These are phyloP conservation scores for Oryzias sinensis DNA, from an alignment of 2,797 vertebrate genomes.

Conservation along the genomic window DNA sequence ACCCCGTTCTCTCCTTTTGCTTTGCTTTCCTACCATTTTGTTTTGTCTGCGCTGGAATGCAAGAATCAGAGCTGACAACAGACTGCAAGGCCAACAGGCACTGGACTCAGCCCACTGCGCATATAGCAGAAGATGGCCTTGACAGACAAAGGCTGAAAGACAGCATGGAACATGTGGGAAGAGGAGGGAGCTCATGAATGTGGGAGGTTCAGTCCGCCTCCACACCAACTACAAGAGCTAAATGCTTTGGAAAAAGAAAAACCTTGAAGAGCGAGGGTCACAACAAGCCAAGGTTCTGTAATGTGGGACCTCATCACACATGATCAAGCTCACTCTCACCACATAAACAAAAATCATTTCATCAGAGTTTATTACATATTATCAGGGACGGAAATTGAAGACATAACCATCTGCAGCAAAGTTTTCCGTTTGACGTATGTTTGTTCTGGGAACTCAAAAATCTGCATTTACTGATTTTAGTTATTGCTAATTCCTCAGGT, in stretches of 20 bases:
- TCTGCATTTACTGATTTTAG: conserved; percentile 36
- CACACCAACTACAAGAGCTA: conserved; percentile 32
- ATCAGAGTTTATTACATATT: conserved; percentile 4
- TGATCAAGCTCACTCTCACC: conserved; percentile 1
- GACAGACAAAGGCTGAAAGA: conserved; percentile 58
- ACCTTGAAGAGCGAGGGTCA: conserved; percentile 60
- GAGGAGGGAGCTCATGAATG: conserved; percentile 41
- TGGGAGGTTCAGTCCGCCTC: conserved; percentile 53
- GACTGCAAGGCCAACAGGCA: conserved; percentile 31
- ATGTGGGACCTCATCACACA: conserved; percentile 12
- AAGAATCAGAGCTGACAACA: conserved; percentile 15
- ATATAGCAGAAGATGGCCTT: conserved; percentile 50
- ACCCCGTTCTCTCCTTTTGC: background rate
- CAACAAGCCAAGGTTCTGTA: conserved; percentile 46
- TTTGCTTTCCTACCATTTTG: conserved; percentile 10
- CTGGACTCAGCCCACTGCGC: conserved; percentile 5
- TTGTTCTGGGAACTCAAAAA: conserved; percentile 14
- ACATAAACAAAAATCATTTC: conserved; percentile 6
- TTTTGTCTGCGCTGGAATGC: conserved; percentile 25
- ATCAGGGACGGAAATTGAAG: background rate
- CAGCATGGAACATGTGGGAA: conserved; percentile 32
- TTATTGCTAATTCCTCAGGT: conserved; percentile 52
- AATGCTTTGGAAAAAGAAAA: conserved; percentile 34
- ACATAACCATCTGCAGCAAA: background rate
- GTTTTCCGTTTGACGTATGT: conserved; percentile 2